These are phyloP conservation scores for Nasonia oneida DNA, from an alignment of 2,888 invertebrate genomes.

Conservation along the genomic window DNA sequence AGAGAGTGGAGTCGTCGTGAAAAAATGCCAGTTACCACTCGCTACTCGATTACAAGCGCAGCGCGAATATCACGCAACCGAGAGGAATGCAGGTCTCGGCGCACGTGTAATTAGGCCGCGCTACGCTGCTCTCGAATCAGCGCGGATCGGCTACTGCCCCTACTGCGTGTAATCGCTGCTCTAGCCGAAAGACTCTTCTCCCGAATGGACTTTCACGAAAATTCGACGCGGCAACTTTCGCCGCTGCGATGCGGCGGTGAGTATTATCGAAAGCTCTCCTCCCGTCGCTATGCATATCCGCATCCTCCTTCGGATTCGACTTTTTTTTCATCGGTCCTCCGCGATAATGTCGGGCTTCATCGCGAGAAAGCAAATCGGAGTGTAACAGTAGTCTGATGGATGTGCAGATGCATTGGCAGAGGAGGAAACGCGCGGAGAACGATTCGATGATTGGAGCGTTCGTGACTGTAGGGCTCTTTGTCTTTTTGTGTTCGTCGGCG, in stretches of 20 bases:
- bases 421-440: not conserved
- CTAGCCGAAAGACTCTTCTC: not conserved
- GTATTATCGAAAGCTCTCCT: slow-evolving; percentile 30
- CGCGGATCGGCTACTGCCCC: not conserved
- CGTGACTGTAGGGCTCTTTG: not conserved
- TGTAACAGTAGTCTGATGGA: slow-evolving; percentile 7
- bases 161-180: not conserved
- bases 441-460: not conserved
- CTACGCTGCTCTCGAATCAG: not conserved
- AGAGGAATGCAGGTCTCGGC: not conserved
- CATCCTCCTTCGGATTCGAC: not conserved
- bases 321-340: not conserved
- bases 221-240: slow-evolving; percentile 27
- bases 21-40: not conserved
- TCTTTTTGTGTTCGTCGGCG: not conserved
- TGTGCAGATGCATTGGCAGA: not conserved
- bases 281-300: not conserved
- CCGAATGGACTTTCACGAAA: slow-evolving; percentile 37
- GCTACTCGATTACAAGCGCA: not conserved
- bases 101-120: slow-evolving; percentile 1
- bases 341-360: slow-evolving; percentile 9
- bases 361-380: slow-evolving; percentile 40
- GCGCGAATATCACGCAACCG: not conserved
- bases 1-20: too few relatives aligned
- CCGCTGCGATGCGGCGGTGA: not conserved